These are phyloP conservation scores for Cercopithecus hamlyni DNA, from an alignment of 2,797 vertebrate species.

Conservation along the genomic window DNA sequence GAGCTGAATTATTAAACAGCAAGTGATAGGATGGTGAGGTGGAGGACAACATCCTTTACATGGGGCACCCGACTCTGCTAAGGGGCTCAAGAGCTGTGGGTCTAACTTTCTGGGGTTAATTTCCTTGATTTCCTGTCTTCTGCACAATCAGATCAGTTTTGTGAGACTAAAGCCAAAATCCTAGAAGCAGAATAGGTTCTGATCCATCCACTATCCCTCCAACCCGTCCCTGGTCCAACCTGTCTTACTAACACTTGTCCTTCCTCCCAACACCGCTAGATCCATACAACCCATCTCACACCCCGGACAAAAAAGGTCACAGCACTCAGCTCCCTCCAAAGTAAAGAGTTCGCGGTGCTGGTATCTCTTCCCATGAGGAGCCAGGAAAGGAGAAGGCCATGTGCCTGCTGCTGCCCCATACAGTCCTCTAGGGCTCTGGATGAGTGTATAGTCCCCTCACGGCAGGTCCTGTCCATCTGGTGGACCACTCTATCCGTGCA, in stretches of 20 bases:
- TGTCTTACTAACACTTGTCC: too few species aligned
- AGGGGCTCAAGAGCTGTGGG: background rate
- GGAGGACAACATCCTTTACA: background rate
- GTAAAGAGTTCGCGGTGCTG: background rate
- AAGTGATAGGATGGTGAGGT: background rate
- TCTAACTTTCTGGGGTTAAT: background rate
- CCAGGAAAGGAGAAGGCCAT: accelerated
- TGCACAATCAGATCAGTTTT: background rate
- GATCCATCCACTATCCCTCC: background rate
- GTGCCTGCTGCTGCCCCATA: background rate
- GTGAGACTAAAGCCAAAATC: background rate
- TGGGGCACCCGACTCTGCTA: background rate
- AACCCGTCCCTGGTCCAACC: background rate
- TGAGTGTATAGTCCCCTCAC: background rate
- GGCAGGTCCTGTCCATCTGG: background rate
- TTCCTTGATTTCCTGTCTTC: background rate
- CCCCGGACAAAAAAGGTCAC: accelerated
- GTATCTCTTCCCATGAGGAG: background rate
- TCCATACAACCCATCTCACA: background rate
- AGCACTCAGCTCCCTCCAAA: background rate
- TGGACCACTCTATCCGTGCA: background rate
- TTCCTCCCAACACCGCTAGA: background rate
- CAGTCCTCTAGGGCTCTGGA: background rate
- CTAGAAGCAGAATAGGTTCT: background rate
- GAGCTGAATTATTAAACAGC: background rate